Evolutionary conservation across 1,140 invertebrate genomes (phyloP).

Genomic region (Cephus cinctus): DNA sequence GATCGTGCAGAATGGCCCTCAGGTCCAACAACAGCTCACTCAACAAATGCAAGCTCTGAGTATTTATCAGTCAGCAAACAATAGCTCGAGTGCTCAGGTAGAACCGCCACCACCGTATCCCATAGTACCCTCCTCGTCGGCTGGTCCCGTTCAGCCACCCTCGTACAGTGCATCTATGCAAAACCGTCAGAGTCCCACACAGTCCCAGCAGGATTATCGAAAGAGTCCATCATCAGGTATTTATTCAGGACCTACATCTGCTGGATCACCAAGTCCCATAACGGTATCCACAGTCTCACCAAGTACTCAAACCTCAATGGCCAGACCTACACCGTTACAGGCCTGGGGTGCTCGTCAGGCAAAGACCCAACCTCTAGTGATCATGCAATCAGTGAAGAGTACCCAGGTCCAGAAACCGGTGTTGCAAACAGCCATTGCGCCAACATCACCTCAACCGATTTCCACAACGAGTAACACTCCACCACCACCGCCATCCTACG

Average conservation of each 20-base stretch:
- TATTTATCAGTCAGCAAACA: conserved; percentile 66
- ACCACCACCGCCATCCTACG: conserved; percentile 75
- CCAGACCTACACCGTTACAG: conserved; percentile 71
- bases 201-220: conserved; percentile 72
- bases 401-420: conserved; percentile 93
- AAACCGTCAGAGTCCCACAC: conserved; percentile 82
- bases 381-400: conserved; percentile 95
- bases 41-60: conserved; percentile 86
- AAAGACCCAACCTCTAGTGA: conserved; percentile 86
- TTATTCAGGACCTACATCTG: conserved; percentile 76
- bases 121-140: conserved; percentile 58
- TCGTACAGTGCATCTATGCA: conserved; percentile 84
- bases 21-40: conserved; percentile 79
- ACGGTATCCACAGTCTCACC: conserved; percentile 66
- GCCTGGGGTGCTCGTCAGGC: conserved; percentile 79
- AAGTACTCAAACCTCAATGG: conserved; percentile 62
- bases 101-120: conserved; percentile 80
- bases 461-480: conserved; percentile 58
- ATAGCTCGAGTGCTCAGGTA: conserved; percentile 49
- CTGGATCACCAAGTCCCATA: conserved; percentile 79
- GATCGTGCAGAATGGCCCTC: conserved; percentile 79
- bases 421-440: conserved; percentile 89
- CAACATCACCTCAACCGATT: conserved; percentile 69
- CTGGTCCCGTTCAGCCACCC: conserved; percentile 72
- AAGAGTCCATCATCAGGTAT: conserved; percentile 78